Conservation (phyloP, 2,888 invertebrate genomes). For the Clivina fossor region DNA sequence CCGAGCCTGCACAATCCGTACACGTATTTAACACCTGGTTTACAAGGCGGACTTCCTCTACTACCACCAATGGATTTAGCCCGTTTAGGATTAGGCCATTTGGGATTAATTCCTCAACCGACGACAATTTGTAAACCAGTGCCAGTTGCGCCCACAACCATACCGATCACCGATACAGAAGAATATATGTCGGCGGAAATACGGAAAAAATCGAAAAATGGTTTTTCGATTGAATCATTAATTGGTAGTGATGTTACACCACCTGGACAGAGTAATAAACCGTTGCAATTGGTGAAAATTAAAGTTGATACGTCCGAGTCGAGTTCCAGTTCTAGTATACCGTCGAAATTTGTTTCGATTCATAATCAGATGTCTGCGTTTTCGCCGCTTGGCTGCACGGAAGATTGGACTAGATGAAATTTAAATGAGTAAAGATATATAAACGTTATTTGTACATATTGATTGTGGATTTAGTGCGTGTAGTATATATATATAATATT, state of each 20-base stretch:
- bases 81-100: slow-evolving; percentile 56
- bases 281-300: slow-evolving; percentile 43
- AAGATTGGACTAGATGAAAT: slow-evolving; percentile 70
- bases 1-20: slow-evolving; percentile 54
- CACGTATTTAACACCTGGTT: slow-evolving; percentile 57
- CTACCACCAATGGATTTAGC: slow-evolving; percentile 66
- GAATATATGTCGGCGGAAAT: slow-evolving; percentile 52
- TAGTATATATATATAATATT: too few species aligned
- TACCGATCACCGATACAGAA: slow-evolving; percentile 48
- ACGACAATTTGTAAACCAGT: slow-evolving; percentile 55
- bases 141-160: slow-evolving; percentile 47
- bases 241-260: slow-evolving; percentile 52
- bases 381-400: slow-evolving; percentile 65
- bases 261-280: slow-evolving; percentile 37
- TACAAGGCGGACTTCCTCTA: slow-evolving; percentile 57
- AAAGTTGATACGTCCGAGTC: slow-evolving; percentile 40
- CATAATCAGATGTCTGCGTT: slow-evolving; percentile 66
- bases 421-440: slow-evolving; percentile 1
- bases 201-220: slow-evolving; percentile 59
- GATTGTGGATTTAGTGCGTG: too few species aligned
- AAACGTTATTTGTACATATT: too few species aligned
- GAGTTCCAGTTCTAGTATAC: slow-evolving; percentile 43
- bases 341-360: slow-evolving; percentile 43
- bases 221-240: slow-evolving; percentile 65
- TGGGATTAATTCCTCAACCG: slow-evolving; percentile 53